phyloP scores from a whole-genome alignment of 92 coral and sea anemone genomes.

The Heteractis magnifica region DNA sequence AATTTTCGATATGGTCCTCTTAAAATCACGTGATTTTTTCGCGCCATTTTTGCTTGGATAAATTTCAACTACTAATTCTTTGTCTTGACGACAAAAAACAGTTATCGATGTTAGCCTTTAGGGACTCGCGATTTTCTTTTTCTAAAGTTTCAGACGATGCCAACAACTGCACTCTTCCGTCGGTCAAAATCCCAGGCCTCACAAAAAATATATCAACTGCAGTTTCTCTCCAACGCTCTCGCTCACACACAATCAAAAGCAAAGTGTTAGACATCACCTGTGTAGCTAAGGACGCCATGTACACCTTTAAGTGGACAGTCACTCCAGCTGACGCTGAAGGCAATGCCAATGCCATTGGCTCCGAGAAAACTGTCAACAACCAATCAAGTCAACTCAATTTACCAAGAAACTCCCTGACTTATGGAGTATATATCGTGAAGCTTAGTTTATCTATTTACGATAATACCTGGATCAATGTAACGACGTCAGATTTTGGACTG shows the following conservation, averaged over 20 bases:
- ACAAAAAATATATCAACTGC: neutral
- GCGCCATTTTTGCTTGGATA: no score
- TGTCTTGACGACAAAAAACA: no score
- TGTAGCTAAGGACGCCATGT: neutral
- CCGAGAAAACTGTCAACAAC: slow-evolving; percentile 15
- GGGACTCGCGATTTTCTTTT: no score
- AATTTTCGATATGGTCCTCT: no score
- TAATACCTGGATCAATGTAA: neutral
- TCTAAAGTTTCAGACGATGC: neutral
- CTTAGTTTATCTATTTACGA: slow-evolving; percentile 2
- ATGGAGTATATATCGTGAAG: slow-evolving; percentile 31
- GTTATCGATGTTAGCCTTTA: neutral
- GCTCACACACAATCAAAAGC: slow-evolving; percentile 20
- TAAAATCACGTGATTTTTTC: no score
- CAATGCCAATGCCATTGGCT: neutral
- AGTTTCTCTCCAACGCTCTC: slow-evolving; percentile 8
- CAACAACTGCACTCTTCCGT: slow-evolving; percentile 14
- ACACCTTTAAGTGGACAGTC: slow-evolving; percentile 25
- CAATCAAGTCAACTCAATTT: slow-evolving; percentile 15
- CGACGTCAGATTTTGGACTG: slow-evolving; percentile 11
- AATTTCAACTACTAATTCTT: no score
- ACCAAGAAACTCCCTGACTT: slow-evolving; percentile 12
- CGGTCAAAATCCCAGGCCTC: slow-evolving; percentile 15
- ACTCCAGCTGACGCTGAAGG: slow-evolving; percentile 11
- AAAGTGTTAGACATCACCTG: neutral